A percentile compares a stretch with the other conserved stretches of the same genome.
Conservation (phyloP, 2,113 vertebrate species). For the Hoplias malabaricus region DNA sequence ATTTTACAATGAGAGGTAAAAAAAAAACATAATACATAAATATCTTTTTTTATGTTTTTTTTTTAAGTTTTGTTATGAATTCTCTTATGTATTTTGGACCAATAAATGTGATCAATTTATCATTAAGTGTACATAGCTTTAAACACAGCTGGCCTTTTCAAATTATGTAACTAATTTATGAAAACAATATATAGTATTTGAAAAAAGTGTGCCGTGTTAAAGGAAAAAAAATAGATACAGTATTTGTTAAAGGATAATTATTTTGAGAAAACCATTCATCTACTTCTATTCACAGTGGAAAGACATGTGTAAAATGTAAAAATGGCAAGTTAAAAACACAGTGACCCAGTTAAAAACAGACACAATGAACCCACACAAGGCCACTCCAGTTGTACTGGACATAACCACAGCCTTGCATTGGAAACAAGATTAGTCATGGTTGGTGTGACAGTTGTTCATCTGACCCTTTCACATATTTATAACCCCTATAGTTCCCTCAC, state of each 20-base stretch:
- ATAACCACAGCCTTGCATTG: conserved; percentile 43
- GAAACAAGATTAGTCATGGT: conserved; percentile 64
- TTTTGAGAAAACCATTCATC: too few species aligned
- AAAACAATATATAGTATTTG: too few species aligned
- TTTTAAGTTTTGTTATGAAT: neutral
- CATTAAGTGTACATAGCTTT: too few species aligned
- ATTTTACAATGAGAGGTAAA: too few species aligned
- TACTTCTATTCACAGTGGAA: neutral
- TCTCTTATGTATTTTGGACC: too few species aligned
- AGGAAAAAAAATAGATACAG: too few species aligned
- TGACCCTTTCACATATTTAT: conserved; percentile 48
- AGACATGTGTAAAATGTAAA: conserved; percentile 43
- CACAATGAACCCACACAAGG: neutral
- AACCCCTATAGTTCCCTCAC: conserved; percentile 25
- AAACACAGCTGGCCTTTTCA: too few species aligned
- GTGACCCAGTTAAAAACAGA: neutral
- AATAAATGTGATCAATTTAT: too few species aligned
- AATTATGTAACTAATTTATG: too few species aligned
- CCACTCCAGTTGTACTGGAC: conserved; percentile 45
- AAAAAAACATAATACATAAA: too few species aligned
- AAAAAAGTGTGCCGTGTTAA: too few species aligned
- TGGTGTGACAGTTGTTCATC: conserved; percentile 60
- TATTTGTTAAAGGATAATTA: too few species aligned
- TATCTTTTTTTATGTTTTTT: neutral
- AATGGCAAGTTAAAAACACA: conserved; percentile 19